Conservation (phyloP, 2,888 invertebrate species). For the Mimas tiliae region DNA sequence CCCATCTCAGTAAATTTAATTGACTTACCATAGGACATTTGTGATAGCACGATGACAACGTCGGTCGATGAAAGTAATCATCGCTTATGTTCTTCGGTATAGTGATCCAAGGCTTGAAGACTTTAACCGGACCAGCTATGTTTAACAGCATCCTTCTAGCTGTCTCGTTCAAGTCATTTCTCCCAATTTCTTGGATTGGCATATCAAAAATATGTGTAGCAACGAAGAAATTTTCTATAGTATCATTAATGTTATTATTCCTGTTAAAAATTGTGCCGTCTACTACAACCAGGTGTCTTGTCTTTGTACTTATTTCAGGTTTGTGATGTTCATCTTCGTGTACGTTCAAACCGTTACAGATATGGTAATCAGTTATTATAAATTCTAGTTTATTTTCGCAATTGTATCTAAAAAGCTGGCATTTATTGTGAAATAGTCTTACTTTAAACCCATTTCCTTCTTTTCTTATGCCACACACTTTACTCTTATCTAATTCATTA, state of each 20-base stretch:
- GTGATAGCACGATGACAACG: slow-evolving; percentile 65
- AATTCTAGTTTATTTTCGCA: slow-evolving; percentile 54
- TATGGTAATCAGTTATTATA: slow-evolving; percentile 50
- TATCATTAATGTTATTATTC: slow-evolving; percentile 57
- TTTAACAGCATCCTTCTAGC: slow-evolving; percentile 55
- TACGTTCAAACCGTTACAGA: slow-evolving; percentile 50
- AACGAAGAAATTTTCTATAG: slow-evolving; percentile 67
- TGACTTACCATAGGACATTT: slow-evolving; percentile 66
- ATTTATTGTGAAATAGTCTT: slow-evolving; percentile 58
- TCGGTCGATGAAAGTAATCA: slow-evolving; percentile 56
- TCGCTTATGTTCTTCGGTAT: slow-evolving; percentile 58
- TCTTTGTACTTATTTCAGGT: background rate
- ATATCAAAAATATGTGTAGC: slow-evolving; percentile 65
- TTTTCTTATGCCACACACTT: slow-evolving; percentile 59
- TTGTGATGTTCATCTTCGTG: slow-evolving; percentile 27
- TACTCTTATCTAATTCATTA: background rate
- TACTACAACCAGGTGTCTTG: slow-evolving; percentile 48
- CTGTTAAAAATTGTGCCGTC: slow-evolving; percentile 52
- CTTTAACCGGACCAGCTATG: slow-evolving; percentile 56
- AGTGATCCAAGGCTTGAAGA: slow-evolving; percentile 59
- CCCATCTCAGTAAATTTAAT: background rate
- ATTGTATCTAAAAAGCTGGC: slow-evolving; percentile 57
- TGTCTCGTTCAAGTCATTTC: slow-evolving; percentile 42
- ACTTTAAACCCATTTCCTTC: slow-evolving; percentile 61
- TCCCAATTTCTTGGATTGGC: slow-evolving; percentile 53